Conservation (phyloP, 1,140 invertebrate species). For the Macrotrachela quadricornifera region DNA sequence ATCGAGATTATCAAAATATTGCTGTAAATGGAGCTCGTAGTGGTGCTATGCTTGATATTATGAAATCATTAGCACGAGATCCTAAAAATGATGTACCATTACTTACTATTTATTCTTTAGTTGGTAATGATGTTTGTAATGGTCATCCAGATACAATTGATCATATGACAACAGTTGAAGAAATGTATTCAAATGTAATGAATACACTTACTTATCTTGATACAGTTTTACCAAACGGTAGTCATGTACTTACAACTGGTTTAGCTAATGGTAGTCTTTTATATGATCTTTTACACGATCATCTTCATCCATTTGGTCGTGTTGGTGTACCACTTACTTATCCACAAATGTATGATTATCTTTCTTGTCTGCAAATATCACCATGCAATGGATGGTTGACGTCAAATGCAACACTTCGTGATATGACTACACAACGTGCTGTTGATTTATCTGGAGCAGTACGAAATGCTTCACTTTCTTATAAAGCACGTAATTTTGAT, state of each 20-base stretch:
- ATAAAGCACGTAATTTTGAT: conserved; percentile 25
- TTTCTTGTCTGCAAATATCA: conserved; percentile 31
- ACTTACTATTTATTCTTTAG: conserved; percentile 29
- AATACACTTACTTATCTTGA: conserved; percentile 24
- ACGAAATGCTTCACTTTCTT: conserved; percentile 18
- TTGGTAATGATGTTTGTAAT: conserved; percentile 37
- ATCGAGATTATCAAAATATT: conserved; percentile 36
- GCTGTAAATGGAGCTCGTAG: conserved; percentile 27
- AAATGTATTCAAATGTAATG: conserved; percentile 23
- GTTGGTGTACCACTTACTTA: conserved; percentile 30
- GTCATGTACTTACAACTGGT: conserved; percentile 31
- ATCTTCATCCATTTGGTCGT: conserved; percentile 32
- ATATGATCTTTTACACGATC: conserved; percentile 26
- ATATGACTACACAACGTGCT: conserved; percentile 16
- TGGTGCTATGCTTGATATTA: too few species aligned
- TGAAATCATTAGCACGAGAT: neutral
- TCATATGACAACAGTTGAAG: conserved; percentile 31
- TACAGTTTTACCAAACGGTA: conserved; percentile 23
- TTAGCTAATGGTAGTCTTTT: conserved; percentile 32
- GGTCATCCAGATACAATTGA: conserved; percentile 17
- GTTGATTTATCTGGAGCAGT: conserved; percentile 23
- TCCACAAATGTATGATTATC: conserved; percentile 30
- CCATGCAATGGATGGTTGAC: conserved; percentile 26
- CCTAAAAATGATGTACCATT: conserved; percentile 25
- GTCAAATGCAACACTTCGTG: neutral